These are phyloP conservation scores for Hydrochoerus hydrochaeris DNA, from an alignment of 2,113 vertebrate genomes.

Conservation along the genomic window DNA sequence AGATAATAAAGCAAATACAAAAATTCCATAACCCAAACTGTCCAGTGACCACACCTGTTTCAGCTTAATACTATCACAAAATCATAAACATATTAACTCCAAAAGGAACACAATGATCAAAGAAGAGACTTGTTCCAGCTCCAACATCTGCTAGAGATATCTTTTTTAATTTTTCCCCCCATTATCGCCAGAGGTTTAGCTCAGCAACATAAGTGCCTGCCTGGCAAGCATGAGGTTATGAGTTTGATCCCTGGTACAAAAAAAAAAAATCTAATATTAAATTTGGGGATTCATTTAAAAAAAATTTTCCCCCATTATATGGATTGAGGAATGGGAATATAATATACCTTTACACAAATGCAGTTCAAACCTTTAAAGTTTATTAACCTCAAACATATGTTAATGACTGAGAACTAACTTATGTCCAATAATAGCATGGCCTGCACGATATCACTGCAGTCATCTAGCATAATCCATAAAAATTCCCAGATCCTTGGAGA, in stretches of 20 bases:
- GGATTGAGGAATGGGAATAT: slow-evolving; percentile 17
- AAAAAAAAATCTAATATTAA: too few relatives aligned
- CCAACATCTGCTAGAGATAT: slow-evolving; percentile 33
- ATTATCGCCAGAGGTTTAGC: too few relatives aligned
- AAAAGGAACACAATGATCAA: slow-evolving; percentile 55
- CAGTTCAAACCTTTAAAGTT: slow-evolving; percentile 27
- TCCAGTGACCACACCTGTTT: slow-evolving; percentile 53
- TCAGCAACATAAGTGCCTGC: too few relatives aligned
- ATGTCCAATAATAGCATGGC: not conserved
- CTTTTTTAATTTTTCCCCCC: not conserved
- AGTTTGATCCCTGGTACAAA: too few relatives aligned
- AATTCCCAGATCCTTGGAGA: not conserved
- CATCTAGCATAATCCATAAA: not conserved
- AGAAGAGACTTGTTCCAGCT: slow-evolving; percentile 18
- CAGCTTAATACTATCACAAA: slow-evolving; percentile 42
- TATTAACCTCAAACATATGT: slow-evolving; percentile 26
- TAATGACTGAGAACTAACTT: slow-evolving; percentile 41
- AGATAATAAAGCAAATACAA: slow-evolving; percentile 19
- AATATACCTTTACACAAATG: slow-evolving; percentile 51
- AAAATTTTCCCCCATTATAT: not conserved
- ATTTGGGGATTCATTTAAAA: too few relatives aligned
- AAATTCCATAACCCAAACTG: slow-evolving; percentile 14
- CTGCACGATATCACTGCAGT: not conserved
- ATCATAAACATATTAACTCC: slow-evolving; percentile 52
- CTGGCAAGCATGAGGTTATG: too few relatives aligned